Evolutionary conservation across 1,140 invertebrate genomes (phyloP).

Genomic region (Pemphigus obesinymphae): DNA sequence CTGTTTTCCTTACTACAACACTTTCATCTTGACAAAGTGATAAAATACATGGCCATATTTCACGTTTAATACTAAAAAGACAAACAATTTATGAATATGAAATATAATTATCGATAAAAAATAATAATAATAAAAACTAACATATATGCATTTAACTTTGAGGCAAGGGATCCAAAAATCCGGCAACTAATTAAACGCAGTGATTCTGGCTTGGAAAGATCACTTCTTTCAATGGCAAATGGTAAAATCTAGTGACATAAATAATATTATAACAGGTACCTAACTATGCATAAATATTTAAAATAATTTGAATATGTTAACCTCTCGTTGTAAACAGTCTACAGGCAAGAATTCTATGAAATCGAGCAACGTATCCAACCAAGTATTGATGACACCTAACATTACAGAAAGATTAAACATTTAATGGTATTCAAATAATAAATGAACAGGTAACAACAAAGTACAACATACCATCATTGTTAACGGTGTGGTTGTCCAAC

Average conservation of each 20-base stretch:
- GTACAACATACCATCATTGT: background rate
- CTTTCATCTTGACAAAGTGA: constrained; percentile 32
- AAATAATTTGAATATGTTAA: background rate
- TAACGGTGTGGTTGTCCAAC: background rate
- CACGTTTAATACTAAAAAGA: constrained; percentile 29
- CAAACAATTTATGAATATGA: background rate
- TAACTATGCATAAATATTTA: background rate
- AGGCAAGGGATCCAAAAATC: constrained; percentile 23
- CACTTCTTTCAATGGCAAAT: constrained; percentile 28
- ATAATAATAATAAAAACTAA: background rate
- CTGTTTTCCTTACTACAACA: constrained; percentile 26
- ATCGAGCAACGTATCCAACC: constrained; percentile 19
- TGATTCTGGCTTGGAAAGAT: constrained; percentile 15
- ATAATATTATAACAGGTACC: background rate
- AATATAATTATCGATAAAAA: background rate
- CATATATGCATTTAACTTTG: constrained; percentile 22
- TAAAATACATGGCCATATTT: constrained; percentile 41
- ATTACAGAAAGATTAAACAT: background rate
- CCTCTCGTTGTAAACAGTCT: constrained; percentile 26
- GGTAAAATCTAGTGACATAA: background rate
- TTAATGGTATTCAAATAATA: background rate
- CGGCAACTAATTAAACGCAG: constrained; percentile 14
- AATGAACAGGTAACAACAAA: background rate
- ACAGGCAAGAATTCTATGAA: constrained; percentile 22
- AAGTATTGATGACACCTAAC: constrained; percentile 9